Evolutionary conservation across 2,888 invertebrate species (phyloP).

Genomic region (Hylaea fasciaria): DNA sequence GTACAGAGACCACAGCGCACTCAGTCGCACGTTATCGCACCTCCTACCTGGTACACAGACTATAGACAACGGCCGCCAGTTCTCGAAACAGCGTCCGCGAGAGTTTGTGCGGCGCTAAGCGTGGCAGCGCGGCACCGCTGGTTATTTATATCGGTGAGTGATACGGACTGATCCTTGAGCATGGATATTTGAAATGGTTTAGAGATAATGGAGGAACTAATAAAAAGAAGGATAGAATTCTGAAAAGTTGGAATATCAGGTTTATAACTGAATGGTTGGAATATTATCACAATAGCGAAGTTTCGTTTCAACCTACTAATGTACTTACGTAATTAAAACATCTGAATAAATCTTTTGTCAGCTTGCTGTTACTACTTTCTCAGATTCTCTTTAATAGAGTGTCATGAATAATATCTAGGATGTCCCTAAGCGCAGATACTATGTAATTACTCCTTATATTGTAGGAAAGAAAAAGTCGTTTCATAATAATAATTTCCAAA

Average conservation of each 20-base stretch:
- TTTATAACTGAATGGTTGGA: too few relatives aligned
- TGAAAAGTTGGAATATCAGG: neutral
- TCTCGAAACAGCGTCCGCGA: neutral
- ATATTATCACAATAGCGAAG: too few relatives aligned
- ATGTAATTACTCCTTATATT: too few relatives aligned
- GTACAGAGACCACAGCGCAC: neutral
- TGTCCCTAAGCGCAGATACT: too few relatives aligned
- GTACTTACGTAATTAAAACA: too few relatives aligned
- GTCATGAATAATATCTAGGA: too few relatives aligned
- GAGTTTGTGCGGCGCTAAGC: slow-evolving; percentile 5
- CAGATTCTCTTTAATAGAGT: too few relatives aligned
- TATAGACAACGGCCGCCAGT: neutral
- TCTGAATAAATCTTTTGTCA: too few relatives aligned
- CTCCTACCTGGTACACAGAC: neutral
- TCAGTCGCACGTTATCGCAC: neutral
- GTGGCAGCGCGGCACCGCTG: slow-evolving; percentile 13
- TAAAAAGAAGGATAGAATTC: too few relatives aligned
- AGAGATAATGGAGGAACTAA: neutral
- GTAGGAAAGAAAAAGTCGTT: too few relatives aligned
- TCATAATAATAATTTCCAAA: too few relatives aligned
- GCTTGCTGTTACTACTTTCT: too few relatives aligned
- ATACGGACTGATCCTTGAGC: neutral
- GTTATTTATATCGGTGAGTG: slow-evolving; percentile 39
- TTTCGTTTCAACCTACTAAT: neutral
- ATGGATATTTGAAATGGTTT: neutral